Base-by-base conservation (phyloP, 2,113 vertebrate genomes). In the Oriolus oriolus region DNA sequence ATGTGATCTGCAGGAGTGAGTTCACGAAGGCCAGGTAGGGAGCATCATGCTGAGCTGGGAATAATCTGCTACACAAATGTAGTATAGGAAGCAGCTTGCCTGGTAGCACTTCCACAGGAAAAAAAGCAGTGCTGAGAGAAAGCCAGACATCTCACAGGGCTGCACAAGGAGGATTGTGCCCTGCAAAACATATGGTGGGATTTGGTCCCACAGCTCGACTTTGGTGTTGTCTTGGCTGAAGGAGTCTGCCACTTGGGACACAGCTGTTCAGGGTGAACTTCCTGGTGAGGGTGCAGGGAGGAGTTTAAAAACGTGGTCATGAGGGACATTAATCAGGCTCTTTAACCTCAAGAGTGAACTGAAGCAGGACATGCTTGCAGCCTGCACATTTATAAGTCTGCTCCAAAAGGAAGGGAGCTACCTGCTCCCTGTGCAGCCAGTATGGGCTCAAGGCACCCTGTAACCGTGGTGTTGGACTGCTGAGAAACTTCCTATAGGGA, bases 371-470 rank as follows among this genome's bases (percentile, higher is more conserved):
- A 1, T 42, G 22, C 20, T 54, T 26, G 28, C n/a, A 42, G 52
- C 13, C 16, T 54, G 26, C 33, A 44, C 37, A 61, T 70, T 80
- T 87, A 1, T 16, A 57, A 44, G 10, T 23, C 26, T 37, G 31
- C 42, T 66, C 65, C 20, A 28, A 63, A 52, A 73, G 27, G 57
- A 52, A 33, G 21, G 39, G 42, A 57, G 13, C 56, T 71, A 27
- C 2, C 39, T 1, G 1, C 8, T 65, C 17, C 8, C 59, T 3
- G 1, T 41, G 41, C 30, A 39, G 66, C 47, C 47, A 66, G 39
- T 4, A 17, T 1, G 6, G 31, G 27, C 37, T 70, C 0, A 0
- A 83, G 33, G 13, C 2, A 19, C 3, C 0, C 24, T 53, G 23
- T 10, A 35, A 13, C 44, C 6, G 2, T 0, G 2, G 23, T 4